phyloP scores from a whole-genome alignment of 2,888 invertebrate species.

The Mythimna pallens region DNA sequence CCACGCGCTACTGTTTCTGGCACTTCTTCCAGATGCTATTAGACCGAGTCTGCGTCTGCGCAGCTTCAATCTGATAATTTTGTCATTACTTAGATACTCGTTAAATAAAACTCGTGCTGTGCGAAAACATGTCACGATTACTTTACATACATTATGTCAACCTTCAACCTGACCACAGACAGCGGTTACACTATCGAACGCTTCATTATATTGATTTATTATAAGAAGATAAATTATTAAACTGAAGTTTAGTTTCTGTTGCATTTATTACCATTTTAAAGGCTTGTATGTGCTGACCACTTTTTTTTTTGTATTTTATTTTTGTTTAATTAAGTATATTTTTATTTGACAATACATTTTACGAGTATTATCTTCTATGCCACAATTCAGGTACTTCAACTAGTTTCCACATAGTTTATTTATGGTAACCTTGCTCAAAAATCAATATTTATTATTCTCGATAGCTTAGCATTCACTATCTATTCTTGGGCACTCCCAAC shows the following conservation, averaged over 20 bases:
- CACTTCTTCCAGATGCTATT: constrained; percentile 33
- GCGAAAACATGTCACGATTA: constrained; percentile 28
- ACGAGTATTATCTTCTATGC: not conserved
- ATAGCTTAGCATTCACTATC: constrained; percentile 10
- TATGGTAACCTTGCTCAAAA: constrained; percentile 36
- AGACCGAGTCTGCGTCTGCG: constrained; percentile 23
- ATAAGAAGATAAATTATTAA: not conserved
- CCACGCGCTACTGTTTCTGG: constrained; percentile 7
- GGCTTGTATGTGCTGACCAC: rapidly evolving
- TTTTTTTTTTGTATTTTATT: too few species aligned
- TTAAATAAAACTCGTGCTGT: constrained; percentile 37
- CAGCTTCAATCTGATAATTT: constrained; percentile 23
- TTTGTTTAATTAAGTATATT: not conserved
- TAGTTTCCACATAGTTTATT: constrained; percentile 9
- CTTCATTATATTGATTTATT: constrained; percentile 11
- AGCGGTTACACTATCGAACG: constrained; percentile 29
- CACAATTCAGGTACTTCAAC: not conserved
- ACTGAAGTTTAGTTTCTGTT: not conserved
- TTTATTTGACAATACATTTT: not conserved
- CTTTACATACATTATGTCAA: constrained; percentile 40
- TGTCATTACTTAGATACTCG: constrained; percentile 22
- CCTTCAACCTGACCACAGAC: constrained; percentile 45
- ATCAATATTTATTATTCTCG: constrained; percentile 26
- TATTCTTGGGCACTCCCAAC: constrained; percentile 39
- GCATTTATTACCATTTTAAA: not conserved